A percentile compares a stretch with the other conserved stretches of the same genome.
phyloP scores from a whole-genome alignment of 2,797 vertebrate genomes.

The Sylvilagus floridanus region DNA sequence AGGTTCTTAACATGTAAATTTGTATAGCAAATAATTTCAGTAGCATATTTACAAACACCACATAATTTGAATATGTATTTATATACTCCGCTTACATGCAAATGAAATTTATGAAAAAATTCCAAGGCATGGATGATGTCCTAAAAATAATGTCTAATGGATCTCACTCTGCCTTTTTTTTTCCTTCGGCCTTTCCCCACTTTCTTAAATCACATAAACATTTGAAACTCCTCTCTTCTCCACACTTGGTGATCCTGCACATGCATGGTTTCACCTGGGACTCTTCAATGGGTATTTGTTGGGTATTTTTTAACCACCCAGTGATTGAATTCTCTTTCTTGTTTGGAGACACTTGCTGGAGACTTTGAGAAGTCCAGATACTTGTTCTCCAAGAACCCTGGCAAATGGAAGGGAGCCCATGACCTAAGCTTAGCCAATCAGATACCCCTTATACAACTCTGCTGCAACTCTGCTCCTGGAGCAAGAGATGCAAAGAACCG shows the following conservation, averaged over 20 bases:
- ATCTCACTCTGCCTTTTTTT: background rate
- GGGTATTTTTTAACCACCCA: background rate
- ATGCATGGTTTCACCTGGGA: background rate
- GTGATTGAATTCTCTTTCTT: background rate
- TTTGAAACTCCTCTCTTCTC: background rate
- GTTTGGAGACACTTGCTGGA: background rate
- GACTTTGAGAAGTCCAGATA: background rate
- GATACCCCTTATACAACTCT: background rate
- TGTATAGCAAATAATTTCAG: slow-evolving; percentile 62
- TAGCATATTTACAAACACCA: slow-evolving; percentile 43
- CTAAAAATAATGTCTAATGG: background rate
- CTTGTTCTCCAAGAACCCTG: background rate
- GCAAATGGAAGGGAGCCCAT: accelerated
- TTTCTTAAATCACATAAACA: slow-evolving; percentile 42
- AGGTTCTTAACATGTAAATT: slow-evolving; percentile 60
- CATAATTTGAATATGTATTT: slow-evolving; percentile 57
- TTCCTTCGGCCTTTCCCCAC: background rate
- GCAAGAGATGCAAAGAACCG: background rate
- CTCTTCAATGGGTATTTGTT: background rate
- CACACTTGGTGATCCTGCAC: background rate
- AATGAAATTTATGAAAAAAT: slow-evolving; percentile 63
- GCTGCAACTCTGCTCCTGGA: slow-evolving; percentile 1
- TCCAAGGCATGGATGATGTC: slow-evolving; percentile 25
- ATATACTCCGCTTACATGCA: slow-evolving; percentile 29
- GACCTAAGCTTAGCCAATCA: background rate